Evolutionary conservation across 2,797 vertebrate genomes (phyloP).

Genomic region (Pelochelys cantorii): DNA sequence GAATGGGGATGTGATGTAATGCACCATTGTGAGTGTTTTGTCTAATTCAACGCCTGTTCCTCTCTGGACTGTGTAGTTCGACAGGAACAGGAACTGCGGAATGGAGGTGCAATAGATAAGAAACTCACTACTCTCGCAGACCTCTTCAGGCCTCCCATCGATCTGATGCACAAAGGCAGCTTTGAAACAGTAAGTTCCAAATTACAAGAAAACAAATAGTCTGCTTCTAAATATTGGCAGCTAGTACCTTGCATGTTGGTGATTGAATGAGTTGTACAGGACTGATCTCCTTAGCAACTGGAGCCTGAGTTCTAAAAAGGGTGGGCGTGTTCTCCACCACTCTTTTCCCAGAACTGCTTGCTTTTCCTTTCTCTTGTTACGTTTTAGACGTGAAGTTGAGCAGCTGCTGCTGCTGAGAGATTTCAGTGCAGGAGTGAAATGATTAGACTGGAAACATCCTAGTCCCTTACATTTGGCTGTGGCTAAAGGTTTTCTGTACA

Average conservation of each 20-base stretch:
- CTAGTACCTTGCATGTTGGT: rapidly evolving
- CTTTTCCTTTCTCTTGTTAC: not conserved
- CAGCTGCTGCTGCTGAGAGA: not conserved
- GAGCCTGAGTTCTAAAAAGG: not conserved
- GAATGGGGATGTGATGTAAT: rapidly evolving
- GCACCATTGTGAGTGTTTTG: not conserved
- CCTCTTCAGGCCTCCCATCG: conserved; percentile 97
- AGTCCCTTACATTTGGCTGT: not conserved
- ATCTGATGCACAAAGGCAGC: conserved; percentile 99
- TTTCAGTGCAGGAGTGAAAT: not conserved
- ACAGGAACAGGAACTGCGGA: conserved; percentile 98
- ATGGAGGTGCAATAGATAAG: conserved; percentile 97
- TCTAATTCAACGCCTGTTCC: conserved; percentile 47
- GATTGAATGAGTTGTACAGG: not conserved
- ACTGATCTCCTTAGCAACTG: not conserved
- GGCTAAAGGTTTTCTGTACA: not conserved
- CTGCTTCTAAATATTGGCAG: not conserved
- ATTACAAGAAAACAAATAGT: not conserved
- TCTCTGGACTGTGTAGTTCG: conserved; percentile 86
- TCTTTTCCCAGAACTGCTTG: not conserved
- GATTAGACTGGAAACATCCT: not conserved
- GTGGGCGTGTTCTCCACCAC: not conserved
- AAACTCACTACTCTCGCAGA: conserved; percentile 98
- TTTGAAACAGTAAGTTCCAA: conserved; percentile 93
- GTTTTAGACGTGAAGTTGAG: not conserved